phyloP scores from a whole-genome alignment of 2,113 vertebrate genomes.

The Sapajus apella region DNA sequence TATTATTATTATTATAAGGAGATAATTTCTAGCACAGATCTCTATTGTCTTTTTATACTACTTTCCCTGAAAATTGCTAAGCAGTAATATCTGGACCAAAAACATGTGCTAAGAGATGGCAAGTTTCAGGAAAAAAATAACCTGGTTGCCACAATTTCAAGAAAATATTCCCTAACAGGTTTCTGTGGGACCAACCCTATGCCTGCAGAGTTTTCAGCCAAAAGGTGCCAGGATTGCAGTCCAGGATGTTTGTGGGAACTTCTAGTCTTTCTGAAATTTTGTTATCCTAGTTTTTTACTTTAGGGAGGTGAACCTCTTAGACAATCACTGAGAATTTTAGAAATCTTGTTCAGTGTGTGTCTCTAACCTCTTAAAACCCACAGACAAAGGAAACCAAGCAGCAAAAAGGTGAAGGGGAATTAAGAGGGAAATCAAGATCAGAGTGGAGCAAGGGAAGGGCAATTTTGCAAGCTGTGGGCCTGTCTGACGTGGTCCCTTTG shows the following conservation, averaged over 20 bases:
- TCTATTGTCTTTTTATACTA: not conserved
- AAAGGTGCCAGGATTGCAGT: not conserved
- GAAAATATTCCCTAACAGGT: not conserved
- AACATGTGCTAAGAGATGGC: not conserved
- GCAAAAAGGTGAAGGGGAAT: not conserved
- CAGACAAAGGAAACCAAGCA: not conserved
- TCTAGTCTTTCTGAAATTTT: not conserved
- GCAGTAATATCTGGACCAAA: slow-evolving; percentile 23
- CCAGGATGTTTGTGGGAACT: not conserved
- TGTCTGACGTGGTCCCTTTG: not conserved
- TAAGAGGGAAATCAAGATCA: not conserved
- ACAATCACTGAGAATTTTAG: not conserved
- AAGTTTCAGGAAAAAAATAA: not conserved
- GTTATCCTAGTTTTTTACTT: not conserved
- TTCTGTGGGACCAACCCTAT: not conserved
- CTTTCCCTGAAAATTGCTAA: slow-evolving; percentile 11
- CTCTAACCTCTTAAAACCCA: not conserved
- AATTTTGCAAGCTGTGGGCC: not conserved
- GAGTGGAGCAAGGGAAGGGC: not conserved
- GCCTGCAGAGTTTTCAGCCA: not conserved
- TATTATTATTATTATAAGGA: not conserved
- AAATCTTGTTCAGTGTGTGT: not conserved
- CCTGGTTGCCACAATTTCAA: not conserved
- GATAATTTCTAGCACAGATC: not conserved
- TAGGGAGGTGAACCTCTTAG: not conserved